Base-by-base conservation (phyloP, 2,888 invertebrate species). In the Caenorhabditis doughertyi region DNA sequence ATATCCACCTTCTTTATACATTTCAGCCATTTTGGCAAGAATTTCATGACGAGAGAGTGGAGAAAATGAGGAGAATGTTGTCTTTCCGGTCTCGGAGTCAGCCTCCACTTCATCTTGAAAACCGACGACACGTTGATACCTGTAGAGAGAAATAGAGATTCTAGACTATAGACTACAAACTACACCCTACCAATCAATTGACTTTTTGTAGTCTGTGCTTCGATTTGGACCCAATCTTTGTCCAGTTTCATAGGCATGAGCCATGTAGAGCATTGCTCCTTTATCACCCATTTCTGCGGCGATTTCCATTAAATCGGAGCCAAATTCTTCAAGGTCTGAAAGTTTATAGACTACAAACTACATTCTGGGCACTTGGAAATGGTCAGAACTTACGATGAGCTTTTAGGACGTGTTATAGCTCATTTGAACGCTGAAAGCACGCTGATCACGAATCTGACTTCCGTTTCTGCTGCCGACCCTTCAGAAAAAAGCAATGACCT, bases 251-350 rank as follows among this genome's bases (percentile, higher is more conserved):
- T 92, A 93, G 21, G 93, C 93, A 83, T 92, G 92, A 7, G 93
- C 94, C 84, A 94, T 79, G 16, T 74, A 92, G 1, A 94, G 89
- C 92, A 94, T 93, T 3, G 93, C 92, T 29, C 92, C 90, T 47
- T 93, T 89, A 86, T 94, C 94, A 4, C 93, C 93, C 76, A 92
- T 92, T 27, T 93, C 92, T 13, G 93, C 94, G 11, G 94, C 93
- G 80, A 90, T 89, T 56, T 91, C 85, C 93, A 93, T 93, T 83
- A 92, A 42, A 44, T 89, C 87, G 23, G 88, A 85, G 11, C 86
- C 89, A 47, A 87, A 87, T 42, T 85, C 77, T 44, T 77, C 73
- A 18, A 77, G 62, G 21, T 82, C 82, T 82, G 70, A 18, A 68
- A 29, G n/a, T 21, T n/a, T 53, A 9, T 3, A 25, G 23, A 35